Base-by-base conservation (phyloP, 1,140 invertebrate species). In the Monochamus saltuarius region DNA sequence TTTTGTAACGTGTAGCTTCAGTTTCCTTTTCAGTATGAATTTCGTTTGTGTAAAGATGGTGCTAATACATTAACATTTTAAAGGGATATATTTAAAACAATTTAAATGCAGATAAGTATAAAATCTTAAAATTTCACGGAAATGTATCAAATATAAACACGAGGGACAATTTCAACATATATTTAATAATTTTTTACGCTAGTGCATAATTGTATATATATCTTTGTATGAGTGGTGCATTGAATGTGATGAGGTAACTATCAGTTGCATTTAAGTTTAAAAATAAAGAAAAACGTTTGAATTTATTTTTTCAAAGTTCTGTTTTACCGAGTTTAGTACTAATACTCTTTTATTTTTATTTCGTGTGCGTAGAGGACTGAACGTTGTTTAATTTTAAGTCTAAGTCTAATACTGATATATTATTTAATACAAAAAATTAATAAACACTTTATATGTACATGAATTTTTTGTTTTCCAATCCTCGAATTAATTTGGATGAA, bases 381-480 rank as follows among this genome's bases (percentile, higher is more conserved):
- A 56, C 45, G 53, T 56, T 45, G 10, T 53, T 17, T 56, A 54
- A 54, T 54, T 40, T 29, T 54, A 54, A 54, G 51, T 54, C 22
- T 29, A 29, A 56, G 17, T 45, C 53, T 56, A 56, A 43, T 56
- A 53, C 22, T 10, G 38, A 56, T 16, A 46, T 46, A 53, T 45
- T 56, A 56, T 56, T 56, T 56, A 56, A 56, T 56, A 56, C 22
- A 13, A 40, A 40, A n/a, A 45, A 45, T 17, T 36, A 53, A 17
- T 16, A 51, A 56, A 56, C 39, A 22, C 22, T 56, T 56, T 56
- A 56, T 56, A 56, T 42, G 17, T 56, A 56, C 14, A 46, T 19
- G 22, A 29, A 29, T 29, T 29, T 29, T 29, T 29, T 29, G n/a
- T n/a, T n/a, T n/a, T n/a, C 17, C 9, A 43, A 43, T n/a, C n/a